Conservation (phyloP, 2,797 vertebrate genomes). For the Austrolebias charrua region DNA sequence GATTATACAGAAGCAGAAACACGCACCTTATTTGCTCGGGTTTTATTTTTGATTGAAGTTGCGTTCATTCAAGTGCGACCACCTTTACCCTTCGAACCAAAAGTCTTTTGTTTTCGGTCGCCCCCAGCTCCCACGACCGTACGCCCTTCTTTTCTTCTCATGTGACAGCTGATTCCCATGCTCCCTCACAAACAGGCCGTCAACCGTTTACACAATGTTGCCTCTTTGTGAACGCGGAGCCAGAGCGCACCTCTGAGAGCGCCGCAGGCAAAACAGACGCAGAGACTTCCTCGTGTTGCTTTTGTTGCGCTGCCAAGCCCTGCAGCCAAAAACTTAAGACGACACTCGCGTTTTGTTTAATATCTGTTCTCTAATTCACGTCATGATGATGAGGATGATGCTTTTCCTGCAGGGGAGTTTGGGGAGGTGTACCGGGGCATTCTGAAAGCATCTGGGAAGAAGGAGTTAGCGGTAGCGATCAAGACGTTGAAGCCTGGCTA, state of each 20-base stretch:
- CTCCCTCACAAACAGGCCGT: conserved; percentile 61
- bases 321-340: conserved; percentile 39
- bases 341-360: conserved; percentile 14
- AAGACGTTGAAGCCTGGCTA: conserved; percentile 95
- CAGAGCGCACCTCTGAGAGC: conserved; percentile 61
- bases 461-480: conserved; percentile 90
- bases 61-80: conserved; percentile 58
- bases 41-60: conserved; percentile 30
- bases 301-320: conserved; percentile 36
- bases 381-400: conserved; percentile 13
- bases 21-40: conserved; percentile 34
- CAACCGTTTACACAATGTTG: conserved; percentile 50
- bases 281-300: conserved; percentile 47
- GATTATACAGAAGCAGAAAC: conserved; percentile 42
- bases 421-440: conserved; percentile 94
- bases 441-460: conserved; percentile 84
- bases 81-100: conserved; percentile 73
- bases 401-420: conserved; percentile 85
- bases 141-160: conserved; percentile 32
- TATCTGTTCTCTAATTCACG: conserved; percentile 23
- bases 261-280: conserved; percentile 57
- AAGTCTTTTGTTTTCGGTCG: conserved; percentile 46
- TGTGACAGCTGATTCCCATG: conserved; percentile 81
- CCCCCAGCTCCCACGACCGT: conserved; percentile 64
- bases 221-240: conserved; percentile 46